These are phyloP conservation scores for Coregonus ussuriensis DNA, from an alignment of 2,797 vertebrate species.

Conservation along the genomic window DNA sequence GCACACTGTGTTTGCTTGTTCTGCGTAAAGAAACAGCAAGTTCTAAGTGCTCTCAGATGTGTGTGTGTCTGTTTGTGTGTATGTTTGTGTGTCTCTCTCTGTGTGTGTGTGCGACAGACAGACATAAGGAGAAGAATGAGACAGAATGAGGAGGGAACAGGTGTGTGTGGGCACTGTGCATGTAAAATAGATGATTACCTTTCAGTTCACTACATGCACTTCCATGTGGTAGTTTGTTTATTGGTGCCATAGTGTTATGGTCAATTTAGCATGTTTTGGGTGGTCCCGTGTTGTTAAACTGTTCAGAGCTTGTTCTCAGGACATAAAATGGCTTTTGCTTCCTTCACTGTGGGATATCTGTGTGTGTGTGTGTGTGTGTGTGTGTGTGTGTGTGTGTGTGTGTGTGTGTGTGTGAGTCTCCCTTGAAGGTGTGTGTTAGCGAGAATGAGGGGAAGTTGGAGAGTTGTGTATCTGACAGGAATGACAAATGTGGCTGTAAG, in stretches of 20 bases:
- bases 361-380: slow-evolving; percentile 9
- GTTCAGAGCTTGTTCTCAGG: not conserved
- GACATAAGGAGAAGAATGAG: not conserved
- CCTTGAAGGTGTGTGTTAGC: slow-evolving; percentile 1
- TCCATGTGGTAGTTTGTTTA: not conserved
- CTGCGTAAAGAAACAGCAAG: slow-evolving; percentile 33
- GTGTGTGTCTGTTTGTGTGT: slow-evolving; percentile 19
- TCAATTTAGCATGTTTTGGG: not conserved
- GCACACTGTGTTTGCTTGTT: slow-evolving; percentile 47
- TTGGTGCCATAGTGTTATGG: not conserved
- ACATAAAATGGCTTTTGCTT: not conserved
- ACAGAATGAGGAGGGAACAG: not conserved
- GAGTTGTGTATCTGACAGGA: not conserved
- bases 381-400: slow-evolving; percentile 17
- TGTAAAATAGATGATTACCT: slow-evolving; percentile 16
- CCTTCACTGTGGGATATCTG: not conserved
- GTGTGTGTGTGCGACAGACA: slow-evolving; percentile 10
- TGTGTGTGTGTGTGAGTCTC: not conserved
- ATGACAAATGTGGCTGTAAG: not conserved
- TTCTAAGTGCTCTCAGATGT: slow-evolving; percentile 44
- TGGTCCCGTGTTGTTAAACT: not conserved
- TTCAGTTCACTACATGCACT: too few species aligned
- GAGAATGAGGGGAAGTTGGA: not conserved
- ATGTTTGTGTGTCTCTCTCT: slow-evolving; percentile 22
- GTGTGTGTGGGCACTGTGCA: not conserved